phyloP scores from a whole-genome alignment of 2,888 invertebrate species.

The Napeogenes inachia region DNA sequence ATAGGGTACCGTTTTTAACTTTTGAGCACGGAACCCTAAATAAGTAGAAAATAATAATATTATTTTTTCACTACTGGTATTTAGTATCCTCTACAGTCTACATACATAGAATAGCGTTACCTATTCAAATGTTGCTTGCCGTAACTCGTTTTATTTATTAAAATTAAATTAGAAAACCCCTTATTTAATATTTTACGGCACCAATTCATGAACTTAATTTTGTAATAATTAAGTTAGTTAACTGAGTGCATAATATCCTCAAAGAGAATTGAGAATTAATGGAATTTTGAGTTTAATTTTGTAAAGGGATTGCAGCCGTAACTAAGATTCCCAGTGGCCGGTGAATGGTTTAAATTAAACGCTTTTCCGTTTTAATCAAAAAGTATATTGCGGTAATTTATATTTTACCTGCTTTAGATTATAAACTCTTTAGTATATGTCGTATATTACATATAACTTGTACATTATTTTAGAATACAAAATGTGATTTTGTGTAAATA shows the following conservation, averaged over 20 bases:
- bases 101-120: too few relatives aligned
- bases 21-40: too few relatives aligned
- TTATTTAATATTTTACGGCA: background rate
- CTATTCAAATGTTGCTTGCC: background rate
- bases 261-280: constrained; percentile 8
- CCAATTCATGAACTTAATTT: constrained; percentile 1
- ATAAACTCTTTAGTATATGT: too few relatives aligned
- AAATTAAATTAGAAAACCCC: background rate
- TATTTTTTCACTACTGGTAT: too few relatives aligned
- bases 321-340: constrained; percentile 6
- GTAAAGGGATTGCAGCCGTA: constrained; percentile 8
- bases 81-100: too few relatives aligned
- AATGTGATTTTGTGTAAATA: too few relatives aligned
- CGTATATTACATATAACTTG: too few relatives aligned
- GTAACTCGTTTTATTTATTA: background rate
- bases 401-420: too few relatives aligned
- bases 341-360: constrained; percentile 4
- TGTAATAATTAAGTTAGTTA: constrained; percentile 4
- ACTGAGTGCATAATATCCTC: constrained; percentile 6
- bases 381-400: background rate
- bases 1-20: too few relatives aligned
- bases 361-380: background rate
- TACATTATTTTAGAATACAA: too few relatives aligned
- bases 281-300: constrained; percentile 8
- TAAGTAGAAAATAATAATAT: too few relatives aligned